Conservation (phyloP, 2,113 vertebrate species). For the Oceanites oceanicus region DNA sequence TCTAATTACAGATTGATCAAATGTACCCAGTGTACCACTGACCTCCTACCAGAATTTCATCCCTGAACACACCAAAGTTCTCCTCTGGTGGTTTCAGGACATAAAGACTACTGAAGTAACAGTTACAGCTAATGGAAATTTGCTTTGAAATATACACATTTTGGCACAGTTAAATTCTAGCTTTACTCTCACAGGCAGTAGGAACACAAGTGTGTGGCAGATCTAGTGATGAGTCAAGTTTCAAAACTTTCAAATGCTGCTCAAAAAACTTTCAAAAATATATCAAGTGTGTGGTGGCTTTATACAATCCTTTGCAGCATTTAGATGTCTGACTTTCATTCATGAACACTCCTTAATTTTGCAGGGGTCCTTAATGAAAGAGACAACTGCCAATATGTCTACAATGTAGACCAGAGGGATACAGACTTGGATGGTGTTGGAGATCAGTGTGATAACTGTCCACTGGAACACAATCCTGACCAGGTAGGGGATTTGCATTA, state of each 20-base stretch:
- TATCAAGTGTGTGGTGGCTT: neutral
- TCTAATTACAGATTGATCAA: neutral
- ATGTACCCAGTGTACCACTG: neutral
- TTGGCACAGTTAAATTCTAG: neutral
- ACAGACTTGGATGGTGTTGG: conserved; percentile 94
- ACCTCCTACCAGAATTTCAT: neutral
- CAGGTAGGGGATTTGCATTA: conserved; percentile 79
- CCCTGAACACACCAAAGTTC: neutral
- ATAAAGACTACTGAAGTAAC: neutral
- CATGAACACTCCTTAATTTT: neutral
- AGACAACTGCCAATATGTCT: conserved; percentile 96
- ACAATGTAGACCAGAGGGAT: conserved; percentile 96
- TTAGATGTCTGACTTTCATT: neutral
- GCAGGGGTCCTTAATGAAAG: conserved; percentile 92
- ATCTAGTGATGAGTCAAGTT: neutral
- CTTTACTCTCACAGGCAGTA: neutral
- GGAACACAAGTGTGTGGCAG: neutral
- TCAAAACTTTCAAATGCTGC: neutral
- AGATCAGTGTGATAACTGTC: conserved; percentile 98
- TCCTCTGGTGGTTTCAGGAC: neutral
- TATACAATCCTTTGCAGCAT: neutral
- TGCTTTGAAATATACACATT: accelerated
- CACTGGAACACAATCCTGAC: conserved; percentile 95
- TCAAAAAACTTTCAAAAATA: neutral
- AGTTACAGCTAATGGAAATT: neutral